Percentiles rank a stretch among this genome's conserved stretches.
phyloP scores from a whole-genome alignment of 2,113 vertebrate genomes.

The Orcinus orca region DNA sequence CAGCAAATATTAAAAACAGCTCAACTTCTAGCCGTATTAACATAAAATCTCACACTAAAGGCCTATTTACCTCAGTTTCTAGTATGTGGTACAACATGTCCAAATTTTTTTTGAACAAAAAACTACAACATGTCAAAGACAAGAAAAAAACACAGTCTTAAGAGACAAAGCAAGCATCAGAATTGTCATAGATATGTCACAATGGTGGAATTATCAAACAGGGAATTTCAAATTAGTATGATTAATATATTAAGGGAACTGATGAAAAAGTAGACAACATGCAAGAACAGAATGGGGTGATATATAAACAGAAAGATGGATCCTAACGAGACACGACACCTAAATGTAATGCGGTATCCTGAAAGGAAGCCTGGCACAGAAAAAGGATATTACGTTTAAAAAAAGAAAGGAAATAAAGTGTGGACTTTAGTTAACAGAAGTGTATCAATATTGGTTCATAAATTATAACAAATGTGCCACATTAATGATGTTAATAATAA shows the following conservation, averaged over 20 bases:
- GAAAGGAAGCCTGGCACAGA: too few species aligned
- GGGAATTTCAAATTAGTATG: not conserved
- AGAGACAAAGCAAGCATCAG: not conserved
- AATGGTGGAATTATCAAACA: not conserved
- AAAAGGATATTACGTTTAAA: too few species aligned
- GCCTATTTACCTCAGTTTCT: not conserved
- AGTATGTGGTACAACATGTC: not conserved
- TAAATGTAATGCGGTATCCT: too few species aligned
- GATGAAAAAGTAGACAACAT: not conserved
- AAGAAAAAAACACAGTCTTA: not conserved
- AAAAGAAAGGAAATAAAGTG: too few species aligned
- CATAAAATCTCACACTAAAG: not conserved
- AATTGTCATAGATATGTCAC: not conserved
- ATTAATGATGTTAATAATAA: too few species aligned
- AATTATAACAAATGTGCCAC: too few species aligned
- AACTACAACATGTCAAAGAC: not conserved
- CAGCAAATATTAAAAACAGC: not conserved
- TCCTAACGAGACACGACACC: too few species aligned
- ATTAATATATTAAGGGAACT: not conserved
- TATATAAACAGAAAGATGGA: not conserved
- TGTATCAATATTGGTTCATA: too few species aligned
- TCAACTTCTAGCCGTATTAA: not conserved
- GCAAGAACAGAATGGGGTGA: not conserved
- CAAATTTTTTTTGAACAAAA: not conserved
- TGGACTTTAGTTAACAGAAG: too few species aligned